Evolutionary conservation across 2,888 invertebrate species (phyloP), one percentile per base, ranked within the genome.

Genomic region (Drosophila merina): DNA sequence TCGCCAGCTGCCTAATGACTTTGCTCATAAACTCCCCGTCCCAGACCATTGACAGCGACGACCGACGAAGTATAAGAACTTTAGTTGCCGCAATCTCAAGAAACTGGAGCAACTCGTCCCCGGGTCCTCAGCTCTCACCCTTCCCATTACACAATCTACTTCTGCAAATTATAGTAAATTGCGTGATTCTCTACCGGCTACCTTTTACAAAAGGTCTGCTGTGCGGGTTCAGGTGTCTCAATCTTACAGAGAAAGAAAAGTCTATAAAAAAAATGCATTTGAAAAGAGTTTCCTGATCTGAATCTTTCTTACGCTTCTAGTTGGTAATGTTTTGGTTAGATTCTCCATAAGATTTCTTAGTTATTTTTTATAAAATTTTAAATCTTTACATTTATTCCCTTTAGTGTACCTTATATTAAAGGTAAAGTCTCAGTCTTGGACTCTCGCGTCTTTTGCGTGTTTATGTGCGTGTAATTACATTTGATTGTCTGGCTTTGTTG

Each of bases 1-100:
- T 80, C 77, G 80, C 77, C 75, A 57, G 72, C 70, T 88, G 86
- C 80, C 85, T 88, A 89, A 89, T 88, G 88, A 86, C 86, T 84
- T 45, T 71, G 76, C 79, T 82, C 86, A 88, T 86, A 89, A 89
- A 88, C 62, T 51, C 60, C 9, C 59, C 12, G 33, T 25, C 36
- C 20, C 20, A 57, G 66, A 50, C 66, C 77, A 80, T 79, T 79
- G 82, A 79, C 82, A 77, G 57, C 10, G 9, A 25, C 51, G 36
- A 51, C 1, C 20, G 2, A 20, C 20, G 51, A 40, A 45, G 44
- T 25, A 33, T 42, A 14, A 50, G 71, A 72, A 74, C 58, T 76
- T 74, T 77, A 57, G 55, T 63, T 47, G 67, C 57, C 72, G 71
- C 78, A 78, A 74, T 72, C 81, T 72, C 54, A 60, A 72, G 82